A percentile compares a stretch with the other conserved stretches of the same genome.
phyloP scores from a whole-genome alignment of 1,140 invertebrate genomes.

The Drosophila ohnishii region DNA sequence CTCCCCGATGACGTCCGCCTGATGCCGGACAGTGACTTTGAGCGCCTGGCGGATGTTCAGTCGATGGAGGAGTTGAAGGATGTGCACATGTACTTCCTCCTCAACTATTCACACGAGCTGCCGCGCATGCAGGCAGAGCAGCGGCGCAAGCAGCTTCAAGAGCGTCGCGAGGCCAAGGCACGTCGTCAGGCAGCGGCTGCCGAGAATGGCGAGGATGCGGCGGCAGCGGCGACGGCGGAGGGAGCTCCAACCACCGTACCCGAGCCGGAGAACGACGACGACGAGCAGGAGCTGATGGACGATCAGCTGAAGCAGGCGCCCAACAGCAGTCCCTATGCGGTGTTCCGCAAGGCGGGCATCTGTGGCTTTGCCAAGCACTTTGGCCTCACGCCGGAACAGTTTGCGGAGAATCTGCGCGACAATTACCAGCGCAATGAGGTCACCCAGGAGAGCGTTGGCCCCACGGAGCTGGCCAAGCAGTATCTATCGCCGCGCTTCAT shows the following conservation, averaged over 20 bases:
- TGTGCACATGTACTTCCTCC: constrained; percentile 95
- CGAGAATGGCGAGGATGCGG: constrained; percentile 83
- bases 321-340: constrained; percentile 92
- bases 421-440: constrained; percentile 99
- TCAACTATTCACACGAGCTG: constrained; percentile 95
- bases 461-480: constrained; percentile 91
- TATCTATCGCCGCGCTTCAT: constrained; percentile 85
- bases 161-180: constrained; percentile 84
- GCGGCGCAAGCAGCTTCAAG: constrained; percentile 85
- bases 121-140: constrained; percentile 92
- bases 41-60: constrained; percentile 90
- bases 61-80: constrained; percentile 96
- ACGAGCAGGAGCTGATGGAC: constrained; percentile 85
- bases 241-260: constrained; percentile 12
- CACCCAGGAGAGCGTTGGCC: constrained; percentile 93
- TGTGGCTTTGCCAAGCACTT: constrained; percentile 95
- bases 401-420: constrained; percentile 98
- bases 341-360: constrained; percentile 93
- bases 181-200: constrained; percentile 84
- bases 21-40: constrained; percentile 94
- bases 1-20: constrained; percentile 92
- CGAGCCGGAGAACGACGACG: constrained; percentile 84
- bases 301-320: constrained; percentile 91
- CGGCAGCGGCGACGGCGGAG: constrained; percentile 80
- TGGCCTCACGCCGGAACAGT: constrained; percentile 97